Conservation (phyloP, 2,113 vertebrate genomes). For the Plestiodon gilberti region DNA sequence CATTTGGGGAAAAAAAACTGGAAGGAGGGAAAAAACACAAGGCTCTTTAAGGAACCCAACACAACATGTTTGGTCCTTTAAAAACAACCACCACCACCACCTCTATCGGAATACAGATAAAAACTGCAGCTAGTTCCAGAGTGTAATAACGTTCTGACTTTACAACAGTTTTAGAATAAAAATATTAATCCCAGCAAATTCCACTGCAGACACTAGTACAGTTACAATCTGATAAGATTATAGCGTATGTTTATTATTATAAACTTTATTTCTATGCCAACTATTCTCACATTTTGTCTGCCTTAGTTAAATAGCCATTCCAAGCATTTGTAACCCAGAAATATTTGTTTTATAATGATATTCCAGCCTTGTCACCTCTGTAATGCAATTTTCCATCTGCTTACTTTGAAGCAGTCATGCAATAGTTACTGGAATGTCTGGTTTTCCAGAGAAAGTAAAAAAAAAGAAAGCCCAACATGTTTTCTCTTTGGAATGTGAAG, state of each 20-base stretch:
- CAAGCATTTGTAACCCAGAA: not conserved
- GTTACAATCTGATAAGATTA: constrained; percentile 6
- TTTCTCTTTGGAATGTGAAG: not conserved
- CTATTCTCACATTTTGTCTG: not conserved
- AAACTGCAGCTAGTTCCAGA: constrained; percentile 29
- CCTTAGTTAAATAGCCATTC: not conserved
- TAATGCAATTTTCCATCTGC: not conserved
- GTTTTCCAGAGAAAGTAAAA: not conserved
- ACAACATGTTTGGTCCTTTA: constrained; percentile 71
- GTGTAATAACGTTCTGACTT: constrained; percentile 36
- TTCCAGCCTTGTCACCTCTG: not conserved
- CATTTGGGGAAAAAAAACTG: constrained; percentile 77
- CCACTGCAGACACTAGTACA: not conserved
- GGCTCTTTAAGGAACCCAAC: constrained; percentile 64
- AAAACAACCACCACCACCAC: constrained; percentile 29
- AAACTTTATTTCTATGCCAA: not conserved
- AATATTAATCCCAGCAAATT: not conserved
- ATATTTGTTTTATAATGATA: not conserved
- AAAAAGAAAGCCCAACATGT: not conserved
- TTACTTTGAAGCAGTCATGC: not conserved
- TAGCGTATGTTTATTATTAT: not conserved
- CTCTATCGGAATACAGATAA: constrained; percentile 69
- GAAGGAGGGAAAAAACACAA: constrained; percentile 52
- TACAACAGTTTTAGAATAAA: constrained; percentile 16
- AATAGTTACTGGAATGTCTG: not conserved